Evolutionary conservation across 2,888 invertebrate species (phyloP).

Genomic region (Drosophila demipolita): DNA sequence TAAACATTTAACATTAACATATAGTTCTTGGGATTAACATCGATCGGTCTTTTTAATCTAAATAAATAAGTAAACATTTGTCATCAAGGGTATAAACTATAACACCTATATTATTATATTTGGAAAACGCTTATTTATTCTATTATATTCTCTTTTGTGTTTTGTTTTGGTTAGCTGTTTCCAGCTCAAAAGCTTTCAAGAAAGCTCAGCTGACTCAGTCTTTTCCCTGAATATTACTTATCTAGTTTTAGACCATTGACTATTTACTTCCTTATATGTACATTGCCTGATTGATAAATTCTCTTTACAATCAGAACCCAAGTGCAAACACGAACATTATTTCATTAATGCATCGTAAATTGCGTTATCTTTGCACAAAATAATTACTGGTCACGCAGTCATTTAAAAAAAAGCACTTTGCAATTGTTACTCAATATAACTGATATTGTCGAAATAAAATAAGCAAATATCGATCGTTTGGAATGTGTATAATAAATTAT

Average conservation of each 20-base stretch:
- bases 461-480: background rate
- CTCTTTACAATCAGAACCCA: background rate
- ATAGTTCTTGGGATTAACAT: too few relatives aligned
- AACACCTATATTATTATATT: background rate
- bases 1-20: too few relatives aligned
- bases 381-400: constrained; percentile 5
- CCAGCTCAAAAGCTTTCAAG: background rate
- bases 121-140: background rate
- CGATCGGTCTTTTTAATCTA: background rate
- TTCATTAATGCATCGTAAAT: background rate
- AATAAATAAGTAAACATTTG: background rate
- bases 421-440: constrained; percentile 1
- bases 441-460: constrained; percentile 3
- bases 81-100: background rate
- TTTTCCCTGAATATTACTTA: background rate
- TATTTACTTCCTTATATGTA: background rate
- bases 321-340: background rate
- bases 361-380: constrained; percentile 14
- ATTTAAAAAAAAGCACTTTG: background rate
- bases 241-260: background rate
- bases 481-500: constrained; percentile 4
- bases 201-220: background rate
- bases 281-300: background rate
- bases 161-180: constrained; percentile 3
- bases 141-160: background rate